Evolutionary conservation across 2,888 invertebrate genomes (phyloP).

Genomic region (Actias luna): DNA sequence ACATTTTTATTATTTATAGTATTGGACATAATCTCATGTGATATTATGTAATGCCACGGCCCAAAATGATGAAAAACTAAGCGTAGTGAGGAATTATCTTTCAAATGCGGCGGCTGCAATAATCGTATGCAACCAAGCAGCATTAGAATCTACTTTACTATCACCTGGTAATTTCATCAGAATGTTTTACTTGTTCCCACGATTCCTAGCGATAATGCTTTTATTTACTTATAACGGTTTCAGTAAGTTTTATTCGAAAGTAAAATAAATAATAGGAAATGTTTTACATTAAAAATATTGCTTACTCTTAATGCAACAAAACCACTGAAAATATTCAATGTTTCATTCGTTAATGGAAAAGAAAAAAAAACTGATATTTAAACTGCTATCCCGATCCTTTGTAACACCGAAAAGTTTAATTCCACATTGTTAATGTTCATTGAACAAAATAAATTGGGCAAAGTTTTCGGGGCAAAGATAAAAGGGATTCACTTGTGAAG

Average conservation of each 20-base stretch:
- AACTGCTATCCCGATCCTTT: constrained; percentile 41
- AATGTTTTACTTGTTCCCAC: no score
- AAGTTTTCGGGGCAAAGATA: constrained; percentile 42
- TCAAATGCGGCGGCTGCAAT: no score
- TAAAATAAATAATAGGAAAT: background rate
- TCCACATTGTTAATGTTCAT: constrained; percentile 52
- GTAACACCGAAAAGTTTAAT: constrained; percentile 47
- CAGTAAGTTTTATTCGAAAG: background rate
- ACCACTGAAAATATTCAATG: constrained; percentile 15
- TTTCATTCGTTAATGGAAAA: constrained; percentile 4
- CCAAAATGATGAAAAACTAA: no score
- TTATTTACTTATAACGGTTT: no score
- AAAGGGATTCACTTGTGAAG: constrained; percentile 41
- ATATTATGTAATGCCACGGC: no score
- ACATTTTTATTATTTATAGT: no score
- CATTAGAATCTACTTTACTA: no score
- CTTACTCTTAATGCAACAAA: constrained; percentile 9
- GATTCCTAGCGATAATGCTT: no score
- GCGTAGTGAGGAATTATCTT: no score
- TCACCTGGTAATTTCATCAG: no score
- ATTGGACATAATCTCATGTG: no score
- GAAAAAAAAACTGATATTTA: constrained; percentile 34
- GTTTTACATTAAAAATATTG: constrained; percentile 3
- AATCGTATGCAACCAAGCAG: no score
- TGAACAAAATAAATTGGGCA: constrained; percentile 52